Conservation (phyloP, 2,888 invertebrate genomes). For the Tipula lateralis region DNA sequence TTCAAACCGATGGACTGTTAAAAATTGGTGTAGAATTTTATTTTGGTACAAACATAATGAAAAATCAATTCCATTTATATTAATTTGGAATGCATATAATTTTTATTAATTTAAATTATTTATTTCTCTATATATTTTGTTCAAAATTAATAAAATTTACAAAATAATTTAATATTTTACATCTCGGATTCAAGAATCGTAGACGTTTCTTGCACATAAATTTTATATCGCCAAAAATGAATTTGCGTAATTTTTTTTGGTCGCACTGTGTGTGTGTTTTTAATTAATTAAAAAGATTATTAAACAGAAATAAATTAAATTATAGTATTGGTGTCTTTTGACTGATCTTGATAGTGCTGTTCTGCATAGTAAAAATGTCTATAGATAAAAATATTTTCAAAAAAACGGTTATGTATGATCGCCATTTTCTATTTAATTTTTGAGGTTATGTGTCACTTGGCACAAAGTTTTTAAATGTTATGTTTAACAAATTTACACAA, state of each 20-base stretch:
- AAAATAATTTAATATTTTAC: background rate
- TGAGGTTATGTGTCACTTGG: conserved; percentile 14
- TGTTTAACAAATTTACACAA: background rate
- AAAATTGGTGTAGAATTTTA: background rate
- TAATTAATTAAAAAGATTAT: background rate
- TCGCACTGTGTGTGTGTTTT: background rate
- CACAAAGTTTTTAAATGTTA: background rate
- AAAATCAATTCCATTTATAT: background rate
- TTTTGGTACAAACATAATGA: background rate
- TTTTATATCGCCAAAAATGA: background rate
- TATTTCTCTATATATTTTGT: conserved; percentile 4
- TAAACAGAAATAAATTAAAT: background rate
- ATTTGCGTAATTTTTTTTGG: background rate
- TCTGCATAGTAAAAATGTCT: background rate
- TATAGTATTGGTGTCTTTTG: background rate
- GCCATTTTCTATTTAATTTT: background rate
- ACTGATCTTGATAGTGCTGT: background rate
- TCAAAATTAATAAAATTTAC: conserved; percentile 19
- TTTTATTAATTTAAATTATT: conserved; percentile 12
- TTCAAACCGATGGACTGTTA: background rate
- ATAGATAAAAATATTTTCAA: background rate
- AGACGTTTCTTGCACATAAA: background rate
- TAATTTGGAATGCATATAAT: background rate
- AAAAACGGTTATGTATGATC: background rate
- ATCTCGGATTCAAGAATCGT: background rate